phyloP scores from a whole-genome alignment of 2,888 invertebrate genomes.

The Thyatira batis region DNA sequence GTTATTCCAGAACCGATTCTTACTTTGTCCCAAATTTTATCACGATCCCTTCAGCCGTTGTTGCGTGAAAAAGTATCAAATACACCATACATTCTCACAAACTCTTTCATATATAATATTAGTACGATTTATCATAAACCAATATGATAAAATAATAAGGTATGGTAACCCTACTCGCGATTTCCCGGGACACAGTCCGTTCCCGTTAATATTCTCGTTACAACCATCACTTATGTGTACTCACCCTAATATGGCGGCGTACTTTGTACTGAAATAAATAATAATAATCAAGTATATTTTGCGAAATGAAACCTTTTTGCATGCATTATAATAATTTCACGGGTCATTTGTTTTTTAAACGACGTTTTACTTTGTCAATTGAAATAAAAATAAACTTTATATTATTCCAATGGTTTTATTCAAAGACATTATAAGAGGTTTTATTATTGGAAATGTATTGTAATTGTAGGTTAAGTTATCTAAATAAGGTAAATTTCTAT shows the following conservation, averaged over 20 bases:
- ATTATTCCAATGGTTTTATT: no score
- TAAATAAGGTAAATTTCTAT: no score
- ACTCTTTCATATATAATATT: no score
- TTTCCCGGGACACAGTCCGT: constrained; percentile 13
- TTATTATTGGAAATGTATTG: no score
- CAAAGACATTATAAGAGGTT: no score
- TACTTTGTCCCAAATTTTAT: no score
- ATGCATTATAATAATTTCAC: constrained; percentile 7
- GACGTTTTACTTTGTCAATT: constrained; percentile 10
- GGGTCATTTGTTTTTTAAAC: constrained; percentile 4
- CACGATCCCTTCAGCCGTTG: no score
- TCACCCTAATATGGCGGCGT: constrained; percentile 31
- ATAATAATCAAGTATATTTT: constrained; percentile 19
- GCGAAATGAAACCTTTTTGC: constrained; percentile 12
- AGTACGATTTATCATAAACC: not conserved
- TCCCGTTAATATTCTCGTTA: constrained; percentile 44
- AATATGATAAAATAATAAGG: not conserved
- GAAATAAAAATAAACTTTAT: constrained; percentile 12
- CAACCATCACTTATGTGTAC: constrained; percentile 45
- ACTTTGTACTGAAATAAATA: constrained; percentile 23
- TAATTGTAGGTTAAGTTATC: no score
- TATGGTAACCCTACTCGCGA: constrained; percentile 4
- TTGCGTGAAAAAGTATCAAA: not conserved
- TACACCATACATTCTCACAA: not conserved
- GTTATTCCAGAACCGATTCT: no score